Percentiles rank a stretch among this genome's conserved stretches.
Conservation (phyloP, 2,888 invertebrate genomes). For the Tetranychus piercei region DNA sequence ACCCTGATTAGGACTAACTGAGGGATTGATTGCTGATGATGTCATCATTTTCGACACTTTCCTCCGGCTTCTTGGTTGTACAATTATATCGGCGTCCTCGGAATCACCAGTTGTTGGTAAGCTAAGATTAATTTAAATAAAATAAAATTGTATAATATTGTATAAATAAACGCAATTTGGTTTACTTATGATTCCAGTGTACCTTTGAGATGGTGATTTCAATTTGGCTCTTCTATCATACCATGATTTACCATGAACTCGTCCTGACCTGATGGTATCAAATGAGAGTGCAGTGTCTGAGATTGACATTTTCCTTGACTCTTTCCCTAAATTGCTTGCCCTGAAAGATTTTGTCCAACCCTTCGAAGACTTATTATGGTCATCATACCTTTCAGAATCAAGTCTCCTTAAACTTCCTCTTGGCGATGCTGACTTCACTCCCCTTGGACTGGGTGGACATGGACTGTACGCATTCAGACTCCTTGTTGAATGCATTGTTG, state of each 20-base stretch:
- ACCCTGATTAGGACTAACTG: neutral
- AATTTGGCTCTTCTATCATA: neutral
- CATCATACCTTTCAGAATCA: neutral
- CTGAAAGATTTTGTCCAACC: constrained; percentile 3
- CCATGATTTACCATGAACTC: constrained; percentile 3
- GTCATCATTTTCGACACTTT: neutral
- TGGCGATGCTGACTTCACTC: neutral
- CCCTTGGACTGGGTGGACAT: neutral
- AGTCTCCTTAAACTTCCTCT: neutral
- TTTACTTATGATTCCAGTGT: too few species aligned
- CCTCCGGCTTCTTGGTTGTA: neutral
- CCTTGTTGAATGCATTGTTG: neutral
- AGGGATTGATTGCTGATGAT: neutral
- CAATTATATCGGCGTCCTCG: neutral
- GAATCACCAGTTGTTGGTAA: constrained; percentile 9
- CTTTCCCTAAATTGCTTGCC: neutral
- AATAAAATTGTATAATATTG: neutral
- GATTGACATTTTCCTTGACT: constrained; percentile 7
- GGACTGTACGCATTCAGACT: neutral
- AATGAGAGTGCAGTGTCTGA: constrained; percentile 2
- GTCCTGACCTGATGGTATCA: neutral
- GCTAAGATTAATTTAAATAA: neutral
- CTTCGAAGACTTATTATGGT: neutral
- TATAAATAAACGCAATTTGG: too few species aligned
- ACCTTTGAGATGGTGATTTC: constrained; percentile 9